Conservation (phyloP, 2,888 invertebrate genomes). For the Mythimna loreyi region DNA sequence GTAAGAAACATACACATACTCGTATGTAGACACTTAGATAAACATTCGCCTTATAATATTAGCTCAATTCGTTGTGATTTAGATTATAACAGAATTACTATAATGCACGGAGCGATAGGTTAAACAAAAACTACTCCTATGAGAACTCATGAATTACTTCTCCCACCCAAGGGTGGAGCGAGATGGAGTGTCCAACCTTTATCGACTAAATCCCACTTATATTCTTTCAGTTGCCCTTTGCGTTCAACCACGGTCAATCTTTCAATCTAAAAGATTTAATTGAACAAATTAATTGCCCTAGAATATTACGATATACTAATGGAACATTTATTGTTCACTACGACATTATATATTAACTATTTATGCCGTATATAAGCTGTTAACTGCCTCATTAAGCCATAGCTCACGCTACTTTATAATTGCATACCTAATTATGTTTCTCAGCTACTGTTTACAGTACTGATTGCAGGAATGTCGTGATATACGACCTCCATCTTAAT, state of each 20-base stretch:
- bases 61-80: neutral
- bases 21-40: too few relatives aligned
- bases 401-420: slow-evolving; percentile 24
- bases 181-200: too few relatives aligned
- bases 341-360: slow-evolving; percentile 10
- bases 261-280: too few relatives aligned
- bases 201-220: too few relatives aligned
- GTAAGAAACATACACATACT: too few relatives aligned
- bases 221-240: too few relatives aligned
- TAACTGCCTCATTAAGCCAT: slow-evolving; percentile 31
- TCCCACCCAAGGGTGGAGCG: too few relatives aligned
- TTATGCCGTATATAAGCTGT: slow-evolving; percentile 20
- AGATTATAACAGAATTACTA: neutral
- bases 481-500: slow-evolving; percentile 32
- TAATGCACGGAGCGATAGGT: neutral
- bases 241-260: too few relatives aligned
- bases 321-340: slow-evolving; percentile 10
- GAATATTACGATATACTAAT: too few relatives aligned
- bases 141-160: too few relatives aligned
- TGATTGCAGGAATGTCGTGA: slow-evolving; percentile 35
- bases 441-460: slow-evolving; percentile 28
- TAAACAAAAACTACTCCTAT: too few relatives aligned
- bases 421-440: slow-evolving; percentile 38
- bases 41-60: too few relatives aligned
- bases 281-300: neutral